Evolutionary conservation across 2,797 vertebrate genomes (phyloP), one percentile per base, ranked within the genome.

Genomic region (Aeoliscus strigatus): DNA sequence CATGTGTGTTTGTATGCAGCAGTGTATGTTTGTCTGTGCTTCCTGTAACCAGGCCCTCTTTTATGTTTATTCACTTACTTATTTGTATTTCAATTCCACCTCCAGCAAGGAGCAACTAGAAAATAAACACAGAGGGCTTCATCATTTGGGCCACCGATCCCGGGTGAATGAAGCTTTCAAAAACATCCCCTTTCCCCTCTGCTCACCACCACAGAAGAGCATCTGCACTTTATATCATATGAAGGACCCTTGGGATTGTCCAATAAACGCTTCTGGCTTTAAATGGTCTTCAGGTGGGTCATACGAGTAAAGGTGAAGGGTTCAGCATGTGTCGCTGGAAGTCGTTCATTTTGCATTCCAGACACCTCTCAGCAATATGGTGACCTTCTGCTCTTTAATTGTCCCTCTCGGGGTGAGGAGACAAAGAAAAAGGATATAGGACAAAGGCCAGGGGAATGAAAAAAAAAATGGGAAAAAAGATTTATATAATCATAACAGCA

Each of bases 301-400:
- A 29, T 9, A 8, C 37, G 38, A 55, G 39, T 23, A 50, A 53
- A 63, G 60, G 70, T 65, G 60, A 70, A 27, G 45, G 58, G 59
- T 71, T 68, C 43, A 57, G 49, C 15, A 41, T 17, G 18, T 45
- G 46, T 58, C 14, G 2, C 40, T 52, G n/a, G 26, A 53, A 47
- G 53, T 21, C 17, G 51, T 47, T 69, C 48, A 50, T 59, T 77
- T 53, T 61, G 60, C 31, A 82, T 82, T 76, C 61, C 45, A 69
- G 46, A 78, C 42, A 66, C 51, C 36, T 47, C 52, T 51, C 41
- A 17, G 48, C 37, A 67, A 73, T 26, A 13, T 4, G 8, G 16
- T 65, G 66, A 79, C 69, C 81, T 68, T 42, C 36, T 67, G 62
- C 64, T 72, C 64, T 70, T 63, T 80, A 81, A 83, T 68, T 73